These are phyloP conservation scores for Sympetrum striolatum DNA, from an alignment of 2,888 invertebrate genomes.

Conservation along the genomic window DNA sequence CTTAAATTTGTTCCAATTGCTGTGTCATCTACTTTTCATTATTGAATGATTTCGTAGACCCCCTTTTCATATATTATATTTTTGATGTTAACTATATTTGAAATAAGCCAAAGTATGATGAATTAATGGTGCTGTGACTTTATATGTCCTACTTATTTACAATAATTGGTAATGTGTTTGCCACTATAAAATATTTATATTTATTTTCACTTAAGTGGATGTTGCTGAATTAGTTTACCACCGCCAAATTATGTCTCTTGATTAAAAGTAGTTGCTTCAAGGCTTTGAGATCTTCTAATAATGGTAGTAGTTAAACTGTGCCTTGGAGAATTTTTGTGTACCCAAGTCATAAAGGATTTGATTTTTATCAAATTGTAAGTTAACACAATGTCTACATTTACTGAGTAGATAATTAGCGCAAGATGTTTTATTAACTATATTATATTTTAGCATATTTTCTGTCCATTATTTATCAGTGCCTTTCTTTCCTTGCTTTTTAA, in stretches of 20 bases:
- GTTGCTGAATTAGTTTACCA: not conserved
- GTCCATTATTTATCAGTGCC: no score
- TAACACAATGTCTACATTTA: not conserved
- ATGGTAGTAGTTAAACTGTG: not conserved
- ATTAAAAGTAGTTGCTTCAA: not conserved
- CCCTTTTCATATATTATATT: not conserved
- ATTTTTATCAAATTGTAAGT: not conserved
- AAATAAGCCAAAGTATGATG: conserved; percentile 18
- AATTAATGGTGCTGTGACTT: conserved; percentile 40
- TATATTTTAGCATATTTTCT: not conserved
- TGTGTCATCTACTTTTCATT: not conserved
- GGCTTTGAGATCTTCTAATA: not conserved
- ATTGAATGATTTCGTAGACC: not conserved
- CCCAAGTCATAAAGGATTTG: not conserved
- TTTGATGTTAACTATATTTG: not conserved
- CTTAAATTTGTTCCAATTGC: no score
- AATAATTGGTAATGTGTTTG: not conserved
- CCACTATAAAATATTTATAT: not conserved
- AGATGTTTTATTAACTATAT: not conserved
- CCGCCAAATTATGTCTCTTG: not conserved
- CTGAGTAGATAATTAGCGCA: not conserved
- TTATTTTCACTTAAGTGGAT: not conserved
- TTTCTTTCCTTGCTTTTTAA: no score
- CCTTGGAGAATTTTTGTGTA: not conserved
- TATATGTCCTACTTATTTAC: not conserved